Conservation (phyloP, 2,113 vertebrate genomes). For the Lepus timidus region DNA sequence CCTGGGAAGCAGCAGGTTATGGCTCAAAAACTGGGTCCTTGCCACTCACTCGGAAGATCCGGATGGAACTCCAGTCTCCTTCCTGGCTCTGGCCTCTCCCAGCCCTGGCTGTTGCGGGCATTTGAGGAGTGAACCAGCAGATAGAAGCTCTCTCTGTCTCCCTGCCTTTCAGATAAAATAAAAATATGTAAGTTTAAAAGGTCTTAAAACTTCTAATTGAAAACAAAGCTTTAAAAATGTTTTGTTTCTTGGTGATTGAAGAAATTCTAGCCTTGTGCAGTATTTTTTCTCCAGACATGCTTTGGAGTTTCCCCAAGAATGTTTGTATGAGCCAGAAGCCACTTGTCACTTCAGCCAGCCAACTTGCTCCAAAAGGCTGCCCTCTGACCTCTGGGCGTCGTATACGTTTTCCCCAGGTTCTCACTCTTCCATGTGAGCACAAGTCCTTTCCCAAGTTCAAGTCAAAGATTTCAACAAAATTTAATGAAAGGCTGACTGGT, state of each 20-base stretch:
- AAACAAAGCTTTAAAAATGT: too few relatives aligned
- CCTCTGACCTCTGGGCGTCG: background rate
- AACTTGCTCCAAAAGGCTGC: background rate
- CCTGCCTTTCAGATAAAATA: too few relatives aligned
- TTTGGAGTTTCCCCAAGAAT: constrained; percentile 6
- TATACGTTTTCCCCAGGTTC: background rate
- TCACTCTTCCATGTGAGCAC: background rate
- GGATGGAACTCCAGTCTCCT: too few relatives aligned
- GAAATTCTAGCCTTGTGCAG: background rate
- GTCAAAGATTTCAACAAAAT: constrained; percentile 8
- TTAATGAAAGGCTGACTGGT: background rate
- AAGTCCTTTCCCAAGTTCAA: background rate
- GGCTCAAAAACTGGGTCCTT: too few relatives aligned
- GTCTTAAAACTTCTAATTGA: too few relatives aligned
- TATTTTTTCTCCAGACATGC: background rate
- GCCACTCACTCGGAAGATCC: too few relatives aligned
- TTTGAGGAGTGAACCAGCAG: too few relatives aligned
- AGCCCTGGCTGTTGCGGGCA: too few relatives aligned
- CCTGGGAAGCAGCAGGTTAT: too few relatives aligned
- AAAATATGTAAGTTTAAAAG: too few relatives aligned
- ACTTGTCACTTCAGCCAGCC: background rate
- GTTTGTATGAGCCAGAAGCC: background rate
- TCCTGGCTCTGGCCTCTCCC: too few relatives aligned
- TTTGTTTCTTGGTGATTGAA: background rate
- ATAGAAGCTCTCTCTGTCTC: too few relatives aligned